Evolutionary conservation across 2,113 vertebrate genomes (phyloP), one percentile per base, ranked within the genome.

Genomic region (Acanthisitta chloris): DNA sequence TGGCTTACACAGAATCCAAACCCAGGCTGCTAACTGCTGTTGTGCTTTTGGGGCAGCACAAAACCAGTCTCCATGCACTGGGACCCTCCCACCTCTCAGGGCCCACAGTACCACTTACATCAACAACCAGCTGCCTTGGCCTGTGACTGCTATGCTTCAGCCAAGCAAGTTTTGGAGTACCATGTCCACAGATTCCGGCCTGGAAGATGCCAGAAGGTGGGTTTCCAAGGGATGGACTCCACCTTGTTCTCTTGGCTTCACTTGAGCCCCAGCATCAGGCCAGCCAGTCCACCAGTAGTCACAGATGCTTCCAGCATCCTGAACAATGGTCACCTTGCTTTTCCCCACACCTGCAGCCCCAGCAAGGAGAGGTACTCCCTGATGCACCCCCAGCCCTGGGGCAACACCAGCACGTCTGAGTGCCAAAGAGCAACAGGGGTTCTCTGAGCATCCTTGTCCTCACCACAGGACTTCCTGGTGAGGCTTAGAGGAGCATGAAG

Each of bases 91-190:
- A 46, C 31, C 34, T 79, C 21, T 10, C 8, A 29, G 28, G 36
- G 40, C n/a, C 45, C 52, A 38, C 45, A 49, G 38, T 20, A 70
- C n/a, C 84, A 91, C 28, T 57, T 45, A 64, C 12, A 0, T 61
- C 48, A 73, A 61, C 19, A 54, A 40, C 29, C 6, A 1, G 17
- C 28, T 14, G 4, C 46, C 43, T 67, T 31, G 62, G 25, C 33
- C 21, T 1, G 1, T 12, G 36, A 69, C 40, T 3, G 2, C 25
- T n/a, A 57, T 0, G 0, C 49, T 67, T 61, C 29, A 52, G 52
- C 73, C 59, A 81, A 65, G 40, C 17, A 40, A 31, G 14, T 57
- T 89, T 28, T 31, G 38, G 59, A 91, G 49, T 2, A 0, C 31
- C 0, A 1, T 46, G 33, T 8, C 38, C 0, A 0, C 12, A 24